Evolutionary conservation across 2,113 vertebrate genomes (phyloP).

Genomic region (Ginglymostoma cirratum): DNA sequence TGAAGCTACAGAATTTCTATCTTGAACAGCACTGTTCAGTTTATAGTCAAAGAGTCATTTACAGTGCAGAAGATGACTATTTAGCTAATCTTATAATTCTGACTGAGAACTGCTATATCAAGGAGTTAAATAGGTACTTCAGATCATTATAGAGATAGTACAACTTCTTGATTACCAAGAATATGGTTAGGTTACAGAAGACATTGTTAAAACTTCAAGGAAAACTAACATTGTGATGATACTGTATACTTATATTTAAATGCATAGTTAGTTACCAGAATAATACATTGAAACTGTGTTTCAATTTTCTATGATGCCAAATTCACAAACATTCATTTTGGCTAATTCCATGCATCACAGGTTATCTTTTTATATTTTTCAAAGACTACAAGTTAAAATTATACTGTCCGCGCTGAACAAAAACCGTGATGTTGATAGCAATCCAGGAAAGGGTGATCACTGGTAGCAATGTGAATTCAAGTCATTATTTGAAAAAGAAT

Average conservation of each 20-base stretch:
- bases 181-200: neutral
- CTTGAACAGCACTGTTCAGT: neutral
- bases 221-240: neutral
- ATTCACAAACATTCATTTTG: neutral
- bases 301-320: neutral
- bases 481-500: neutral
- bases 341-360: neutral
- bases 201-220: neutral
- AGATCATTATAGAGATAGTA: neutral
- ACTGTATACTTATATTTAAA: neutral
- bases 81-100: too few species aligned
- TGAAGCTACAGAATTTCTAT: neutral
- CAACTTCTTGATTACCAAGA: neutral
- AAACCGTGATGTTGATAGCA: neutral
- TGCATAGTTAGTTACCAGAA: neutral
- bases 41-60: neutral
- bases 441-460: neutral
- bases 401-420: neutral
- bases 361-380: slow-evolving; percentile 4
- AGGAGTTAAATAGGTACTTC: neutral
- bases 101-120: neutral
- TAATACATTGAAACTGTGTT: neutral
- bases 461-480: neutral
- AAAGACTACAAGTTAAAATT: neutral
- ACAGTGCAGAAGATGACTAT: too few species aligned